These are phyloP conservation scores for Sciurus niger DNA, from an alignment of 2,113 vertebrate genomes.

Conservation along the genomic window DNA sequence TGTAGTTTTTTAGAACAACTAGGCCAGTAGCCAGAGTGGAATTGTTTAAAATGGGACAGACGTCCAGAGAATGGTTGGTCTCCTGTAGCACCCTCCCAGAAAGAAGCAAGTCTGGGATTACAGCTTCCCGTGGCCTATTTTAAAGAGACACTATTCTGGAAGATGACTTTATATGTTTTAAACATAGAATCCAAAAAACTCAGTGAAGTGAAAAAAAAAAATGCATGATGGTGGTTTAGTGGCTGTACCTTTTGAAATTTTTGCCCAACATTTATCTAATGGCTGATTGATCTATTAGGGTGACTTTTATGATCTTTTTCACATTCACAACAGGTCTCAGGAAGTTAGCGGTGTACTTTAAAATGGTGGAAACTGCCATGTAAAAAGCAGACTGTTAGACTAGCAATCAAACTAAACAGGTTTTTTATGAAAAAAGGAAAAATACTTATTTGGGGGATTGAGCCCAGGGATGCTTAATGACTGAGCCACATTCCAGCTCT, in stretches of 20 bases:
- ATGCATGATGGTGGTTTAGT: constrained; percentile 75
- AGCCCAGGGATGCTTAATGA: too few relatives aligned
- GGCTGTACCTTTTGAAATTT: constrained; percentile 74
- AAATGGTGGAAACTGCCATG: constrained; percentile 66
- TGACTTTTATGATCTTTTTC: constrained; percentile 79
- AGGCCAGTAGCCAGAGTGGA: constrained; percentile 74
- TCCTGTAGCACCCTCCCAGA: constrained; percentile 13
- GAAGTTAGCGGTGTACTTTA: constrained; percentile 38
- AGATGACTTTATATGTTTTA: constrained; percentile 87
- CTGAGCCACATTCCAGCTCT: too few relatives aligned
- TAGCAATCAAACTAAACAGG: neutral
- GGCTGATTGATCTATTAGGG: constrained; percentile 68
- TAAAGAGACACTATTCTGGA: constrained; percentile 81
- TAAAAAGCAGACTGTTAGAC: constrained; percentile 12
- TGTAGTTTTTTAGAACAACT: constrained; percentile 69
- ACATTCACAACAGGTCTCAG: constrained; percentile 78
- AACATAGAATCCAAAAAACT: constrained; percentile 86
- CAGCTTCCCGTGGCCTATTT: constrained; percentile 79
- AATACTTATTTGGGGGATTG: constrained; percentile 36
- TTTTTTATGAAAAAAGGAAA: constrained; percentile 48
- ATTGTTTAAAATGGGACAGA: constrained; percentile 77
- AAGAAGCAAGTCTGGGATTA: constrained; percentile 69
- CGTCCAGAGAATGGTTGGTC: constrained; percentile 59
- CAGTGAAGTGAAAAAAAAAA: constrained; percentile 81
- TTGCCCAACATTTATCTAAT: constrained; percentile 71